phyloP scores from a whole-genome alignment of 2,797 vertebrate genomes.

The Falco naumanni region DNA sequence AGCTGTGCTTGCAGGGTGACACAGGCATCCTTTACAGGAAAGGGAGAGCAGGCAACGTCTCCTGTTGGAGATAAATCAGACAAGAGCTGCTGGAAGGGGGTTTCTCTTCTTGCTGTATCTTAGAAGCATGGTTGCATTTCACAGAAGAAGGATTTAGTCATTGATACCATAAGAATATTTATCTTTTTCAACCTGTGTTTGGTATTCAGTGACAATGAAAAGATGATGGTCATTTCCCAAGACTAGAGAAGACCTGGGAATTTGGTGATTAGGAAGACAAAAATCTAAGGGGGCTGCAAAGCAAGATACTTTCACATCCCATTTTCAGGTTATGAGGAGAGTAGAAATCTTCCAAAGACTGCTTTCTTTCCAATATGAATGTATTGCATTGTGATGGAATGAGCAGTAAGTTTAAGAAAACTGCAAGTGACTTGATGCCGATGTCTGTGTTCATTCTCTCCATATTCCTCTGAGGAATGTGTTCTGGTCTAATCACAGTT shows the following conservation, averaged over 20 bases:
- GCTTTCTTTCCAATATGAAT: not conserved
- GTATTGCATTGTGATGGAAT: not conserved
- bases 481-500: fast-evolving
- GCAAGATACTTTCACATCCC: not conserved
- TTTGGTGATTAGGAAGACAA: not conserved
- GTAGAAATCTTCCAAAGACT: not conserved
- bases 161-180: not conserved
- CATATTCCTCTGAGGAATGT: not conserved
- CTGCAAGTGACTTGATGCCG: not conserved
- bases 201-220: not conserved
- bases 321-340: not conserved
- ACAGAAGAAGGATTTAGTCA: not conserved
- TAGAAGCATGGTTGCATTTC: not conserved
- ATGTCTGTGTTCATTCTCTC: not conserved
- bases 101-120: not conserved
- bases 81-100: not conserved
- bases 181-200: not conserved
- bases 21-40: not conserved
- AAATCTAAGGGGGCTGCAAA: not conserved
- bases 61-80: not conserved
- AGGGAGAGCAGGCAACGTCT: not conserved
- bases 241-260: not conserved
- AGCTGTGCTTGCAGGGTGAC: not conserved
- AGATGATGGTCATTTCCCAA: not conserved
- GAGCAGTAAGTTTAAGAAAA: not conserved